Evolutionary conservation across 2,888 invertebrate genomes (phyloP), one percentile per base, ranked within the genome.

Genomic region (Yponomeuta malinellus): DNA sequence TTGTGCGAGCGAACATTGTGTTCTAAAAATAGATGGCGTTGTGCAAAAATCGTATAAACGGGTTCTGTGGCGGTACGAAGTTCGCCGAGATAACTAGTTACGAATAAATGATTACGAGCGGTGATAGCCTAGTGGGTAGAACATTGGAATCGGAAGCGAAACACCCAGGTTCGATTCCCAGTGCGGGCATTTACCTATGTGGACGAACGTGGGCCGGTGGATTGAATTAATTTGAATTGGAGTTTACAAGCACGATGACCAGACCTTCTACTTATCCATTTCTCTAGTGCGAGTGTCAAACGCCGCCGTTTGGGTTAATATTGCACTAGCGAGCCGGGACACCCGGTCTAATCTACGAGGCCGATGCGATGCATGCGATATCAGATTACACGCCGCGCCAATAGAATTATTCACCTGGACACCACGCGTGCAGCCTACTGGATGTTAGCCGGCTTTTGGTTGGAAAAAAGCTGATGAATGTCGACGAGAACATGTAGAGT

Each of bases 271-370:
- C 8, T 59, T 5, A 15, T 59, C 52, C 3, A 2, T 59, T 15
- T 12, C 15, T 3, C 15, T 12, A 59, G 15, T 59, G 15, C 52
- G 15, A 59, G 52, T 43, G 43, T 59, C 52, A 59, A 59, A 59
- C 15, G 52, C 33, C 43, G 37, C 43, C 37, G 67, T 67, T 43
- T 37, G 10, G 66, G 65, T 70, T 65, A 70, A 70, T 70, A 70
- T 70, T 66, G 70, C 66, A 70, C 70, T 67, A 70, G 70, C 48
- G 66, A 59, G 29, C 10, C 66, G 9, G 37, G 48, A 37, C 37
- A 67, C 37, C n/a, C 43, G 37, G 67, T 67, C 37, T 67, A 67
- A 67, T 67, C 67, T 67, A 67, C 67, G 67, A 43, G 15, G 43
- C 65, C 9, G 65, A 33, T 2, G n/a, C 67, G 43, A 67, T 37